Conservation (phyloP, 2,113 vertebrate species). For the Falco punctatus region DNA sequence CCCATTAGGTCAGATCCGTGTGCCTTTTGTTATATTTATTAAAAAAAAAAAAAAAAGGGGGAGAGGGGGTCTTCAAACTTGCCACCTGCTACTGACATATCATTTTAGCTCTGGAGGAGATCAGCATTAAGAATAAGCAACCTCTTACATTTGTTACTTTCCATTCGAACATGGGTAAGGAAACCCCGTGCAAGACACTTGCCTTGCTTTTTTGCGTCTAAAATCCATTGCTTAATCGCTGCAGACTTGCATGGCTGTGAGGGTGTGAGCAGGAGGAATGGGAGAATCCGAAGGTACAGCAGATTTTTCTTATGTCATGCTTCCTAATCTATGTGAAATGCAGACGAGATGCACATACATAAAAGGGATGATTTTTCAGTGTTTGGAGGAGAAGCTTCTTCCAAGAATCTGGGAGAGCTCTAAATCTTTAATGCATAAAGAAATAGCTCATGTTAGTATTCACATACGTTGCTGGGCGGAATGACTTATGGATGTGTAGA, state of each 20-base stretch:
- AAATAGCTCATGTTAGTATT: background rate
- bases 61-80: slow-evolving; percentile 23
- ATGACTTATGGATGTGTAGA: slow-evolving; percentile 61
- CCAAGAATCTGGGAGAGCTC: background rate
- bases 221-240: background rate
- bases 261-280: background rate
- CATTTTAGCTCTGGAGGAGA: slow-evolving; percentile 45
- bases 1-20: slow-evolving; percentile 65
- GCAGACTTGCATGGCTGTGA: background rate
- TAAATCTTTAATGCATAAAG: slow-evolving; percentile 32
- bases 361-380: background rate
- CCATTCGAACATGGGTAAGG: background rate
- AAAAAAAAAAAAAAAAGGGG: background rate
- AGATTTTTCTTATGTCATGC: background rate
- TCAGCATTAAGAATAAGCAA: slow-evolving; percentile 40
- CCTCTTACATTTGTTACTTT: slow-evolving; percentile 58
- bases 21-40: slow-evolving; percentile 70
- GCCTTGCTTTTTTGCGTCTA: background rate
- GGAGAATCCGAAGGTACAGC: background rate
- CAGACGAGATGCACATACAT: background rate
- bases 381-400: background rate
- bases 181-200: background rate
- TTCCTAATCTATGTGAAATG: background rate
- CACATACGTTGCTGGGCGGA: background rate
- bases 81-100: slow-evolving; percentile 67